Conservation (phyloP, 2,113 vertebrate genomes). For the Illadopsis cleaveri region DNA sequence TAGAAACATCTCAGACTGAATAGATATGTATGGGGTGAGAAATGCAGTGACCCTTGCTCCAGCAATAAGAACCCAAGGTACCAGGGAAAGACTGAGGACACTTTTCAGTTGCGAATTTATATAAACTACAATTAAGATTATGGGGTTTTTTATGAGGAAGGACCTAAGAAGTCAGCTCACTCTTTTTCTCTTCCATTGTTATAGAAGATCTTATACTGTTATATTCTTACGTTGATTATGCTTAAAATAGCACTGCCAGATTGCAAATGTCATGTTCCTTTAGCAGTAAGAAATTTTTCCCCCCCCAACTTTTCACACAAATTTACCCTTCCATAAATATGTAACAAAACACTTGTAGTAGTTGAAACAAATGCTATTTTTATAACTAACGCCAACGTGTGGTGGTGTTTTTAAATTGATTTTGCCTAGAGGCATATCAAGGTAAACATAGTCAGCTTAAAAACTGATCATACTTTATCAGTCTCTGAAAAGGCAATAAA, state of each 20-base stretch:
- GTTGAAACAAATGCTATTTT: conserved; percentile 57
- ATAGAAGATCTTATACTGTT: not conserved
- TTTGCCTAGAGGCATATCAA: conserved; percentile 10
- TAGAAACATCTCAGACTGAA: not conserved
- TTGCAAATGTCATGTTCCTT: conserved; percentile 33
- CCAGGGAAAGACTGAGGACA: not conserved
- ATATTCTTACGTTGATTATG: not conserved
- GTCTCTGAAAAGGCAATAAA: not conserved
- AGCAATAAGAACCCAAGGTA: not conserved
- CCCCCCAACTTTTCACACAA: conserved; percentile 4
- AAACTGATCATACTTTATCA: not conserved
- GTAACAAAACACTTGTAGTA: conserved; percentile 49
- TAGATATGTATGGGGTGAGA: not conserved
- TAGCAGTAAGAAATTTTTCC: not conserved
- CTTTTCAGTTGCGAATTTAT: not conserved
- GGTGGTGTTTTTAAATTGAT: not conserved
- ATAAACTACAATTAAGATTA: not conserved
- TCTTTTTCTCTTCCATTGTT: conserved; percentile 13
- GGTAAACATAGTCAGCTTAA: conserved; percentile 10
- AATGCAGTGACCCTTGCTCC: not conserved
- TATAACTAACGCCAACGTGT: not conserved
- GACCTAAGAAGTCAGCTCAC: not conserved
- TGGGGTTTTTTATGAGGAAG: not conserved
- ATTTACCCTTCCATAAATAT: conserved; percentile 43
- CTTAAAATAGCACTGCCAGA: conserved; percentile 48